Conservation (phyloP, 2,113 vertebrate genomes). For the Salminus brasiliensis region DNA sequence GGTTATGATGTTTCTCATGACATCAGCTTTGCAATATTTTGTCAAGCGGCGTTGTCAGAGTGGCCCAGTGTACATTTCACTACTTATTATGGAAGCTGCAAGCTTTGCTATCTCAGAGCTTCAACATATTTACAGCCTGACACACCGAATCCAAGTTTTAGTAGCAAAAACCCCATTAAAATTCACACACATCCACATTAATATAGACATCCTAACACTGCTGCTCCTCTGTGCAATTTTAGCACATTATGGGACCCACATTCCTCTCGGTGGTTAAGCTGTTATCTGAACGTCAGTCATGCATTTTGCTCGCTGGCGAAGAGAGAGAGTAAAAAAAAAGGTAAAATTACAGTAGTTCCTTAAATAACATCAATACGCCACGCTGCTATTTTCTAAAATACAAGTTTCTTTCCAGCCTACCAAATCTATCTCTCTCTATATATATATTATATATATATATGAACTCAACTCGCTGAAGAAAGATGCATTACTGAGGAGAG, state of each 20-base stretch:
- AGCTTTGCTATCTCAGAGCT: neutral
- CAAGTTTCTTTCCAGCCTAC: neutral
- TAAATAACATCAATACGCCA: neutral
- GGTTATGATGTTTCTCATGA: neutral
- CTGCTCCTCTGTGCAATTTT: neutral
- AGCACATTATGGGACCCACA: neutral
- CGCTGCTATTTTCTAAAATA: neutral
- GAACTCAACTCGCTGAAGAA: neutral
- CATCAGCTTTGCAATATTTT: neutral
- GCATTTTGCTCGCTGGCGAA: neutral
- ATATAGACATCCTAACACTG: neutral
- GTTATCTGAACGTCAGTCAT: constrained; percentile 6
- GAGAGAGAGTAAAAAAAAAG: neutral
- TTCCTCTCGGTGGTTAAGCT: neutral
- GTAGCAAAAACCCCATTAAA: neutral
- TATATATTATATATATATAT: no score
- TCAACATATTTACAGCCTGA: constrained; percentile 8
- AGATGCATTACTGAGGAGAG: neutral
- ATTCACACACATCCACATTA: neutral
- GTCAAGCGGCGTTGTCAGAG: neutral
- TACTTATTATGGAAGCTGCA: no score
- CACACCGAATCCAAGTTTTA: constrained; percentile 11
- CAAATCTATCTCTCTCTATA: no score
- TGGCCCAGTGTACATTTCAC: neutral
- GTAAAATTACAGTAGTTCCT: neutral